phyloP scores from a whole-genome alignment of 2,888 invertebrate species.

The Meloe dianella region DNA sequence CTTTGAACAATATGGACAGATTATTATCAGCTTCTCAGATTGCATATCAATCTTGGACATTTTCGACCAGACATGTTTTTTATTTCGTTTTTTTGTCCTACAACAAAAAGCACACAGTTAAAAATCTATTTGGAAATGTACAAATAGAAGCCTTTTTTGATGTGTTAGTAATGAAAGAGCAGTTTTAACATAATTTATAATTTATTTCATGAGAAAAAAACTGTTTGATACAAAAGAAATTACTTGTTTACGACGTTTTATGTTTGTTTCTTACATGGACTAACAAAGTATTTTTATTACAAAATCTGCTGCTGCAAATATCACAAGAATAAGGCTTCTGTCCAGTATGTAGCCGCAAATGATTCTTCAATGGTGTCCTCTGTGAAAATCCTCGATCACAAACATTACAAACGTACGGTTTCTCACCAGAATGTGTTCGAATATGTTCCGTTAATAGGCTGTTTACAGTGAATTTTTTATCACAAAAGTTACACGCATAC shows the following conservation, averaged over 20 bases:
- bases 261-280: background rate
- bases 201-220: too few relatives aligned
- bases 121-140: too few relatives aligned
- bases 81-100: background rate
- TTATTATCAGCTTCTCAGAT: background rate
- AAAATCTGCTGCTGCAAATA: constrained; percentile 16
- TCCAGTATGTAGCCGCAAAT: constrained; percentile 30
- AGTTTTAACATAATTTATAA: too few relatives aligned
- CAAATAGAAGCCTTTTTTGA: too few relatives aligned
- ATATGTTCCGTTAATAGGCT: constrained; percentile 48
- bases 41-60: background rate
- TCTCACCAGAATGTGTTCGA: constrained; percentile 48
- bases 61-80: background rate
- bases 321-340: constrained; percentile 28
- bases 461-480: constrained; percentile 60
- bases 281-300: background rate
- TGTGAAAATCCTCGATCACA: constrained; percentile 33
- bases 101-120: too few relatives aligned
- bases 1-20: background rate
- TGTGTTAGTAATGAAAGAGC: too few relatives aligned
- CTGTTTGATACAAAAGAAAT: too few relatives aligned
- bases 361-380: constrained; percentile 19
- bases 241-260: background rate
- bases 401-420: constrained; percentile 28
- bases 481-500: constrained; percentile 57